A percentile compares a stretch with the other conserved stretches of the same genome.
Conservation (phyloP, 2,113 vertebrate species). For the Neomonachus schauinslandi region DNA sequence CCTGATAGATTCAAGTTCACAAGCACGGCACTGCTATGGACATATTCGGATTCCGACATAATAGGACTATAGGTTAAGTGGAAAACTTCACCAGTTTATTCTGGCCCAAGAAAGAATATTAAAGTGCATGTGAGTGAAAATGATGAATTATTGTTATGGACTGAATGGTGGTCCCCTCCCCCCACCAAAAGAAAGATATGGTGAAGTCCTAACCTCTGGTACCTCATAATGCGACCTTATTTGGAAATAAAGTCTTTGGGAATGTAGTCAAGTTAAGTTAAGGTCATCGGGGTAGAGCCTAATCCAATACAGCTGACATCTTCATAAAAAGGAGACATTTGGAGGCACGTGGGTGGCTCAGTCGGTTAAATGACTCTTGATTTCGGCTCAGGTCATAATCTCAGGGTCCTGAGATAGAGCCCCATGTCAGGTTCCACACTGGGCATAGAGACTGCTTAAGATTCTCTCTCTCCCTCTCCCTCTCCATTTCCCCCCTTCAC, state of each 20-base stretch:
- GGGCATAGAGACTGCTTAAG: background rate
- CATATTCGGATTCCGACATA: background rate
- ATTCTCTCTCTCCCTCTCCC: no score
- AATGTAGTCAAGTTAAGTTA: background rate
- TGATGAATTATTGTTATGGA: background rate
- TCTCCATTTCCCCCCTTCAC: no score
- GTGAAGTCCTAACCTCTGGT: background rate
- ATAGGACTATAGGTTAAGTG: background rate
- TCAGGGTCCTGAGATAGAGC: background rate
- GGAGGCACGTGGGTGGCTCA: background rate
- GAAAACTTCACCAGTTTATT: background rate
- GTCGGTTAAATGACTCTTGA: no score
- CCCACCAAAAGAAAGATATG: background rate
- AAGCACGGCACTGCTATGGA: background rate
- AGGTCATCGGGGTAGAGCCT: background rate
- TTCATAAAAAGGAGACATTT: background rate
- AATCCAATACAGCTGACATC: background rate
- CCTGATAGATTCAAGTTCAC: background rate
- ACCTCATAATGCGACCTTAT: background rate
- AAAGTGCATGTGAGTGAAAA: background rate
- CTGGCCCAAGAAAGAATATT: constrained; percentile 9
- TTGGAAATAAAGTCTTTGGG: background rate
- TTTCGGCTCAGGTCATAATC: background rate
- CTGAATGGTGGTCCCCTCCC: background rate
- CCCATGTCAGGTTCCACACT: background rate